Evolutionary conservation across 1,140 invertebrate species (phyloP), one percentile per base, ranked within the genome.

Genomic region (Drosophila ironensis): DNA sequence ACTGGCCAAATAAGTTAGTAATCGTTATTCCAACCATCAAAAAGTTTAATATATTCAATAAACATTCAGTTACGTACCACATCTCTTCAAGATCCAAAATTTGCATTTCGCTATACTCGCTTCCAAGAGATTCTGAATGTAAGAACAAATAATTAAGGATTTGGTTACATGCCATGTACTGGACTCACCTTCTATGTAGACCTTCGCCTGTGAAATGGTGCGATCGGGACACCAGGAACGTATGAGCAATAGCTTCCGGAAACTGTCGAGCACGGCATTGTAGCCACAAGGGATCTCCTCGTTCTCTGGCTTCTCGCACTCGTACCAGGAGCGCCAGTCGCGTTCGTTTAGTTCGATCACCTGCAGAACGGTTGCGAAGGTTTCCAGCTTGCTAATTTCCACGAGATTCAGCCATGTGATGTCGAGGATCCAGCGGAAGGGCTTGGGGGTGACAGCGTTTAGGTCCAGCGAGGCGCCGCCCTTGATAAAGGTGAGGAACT

Each of bases 341-440:
- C 94, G 94, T 90, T 98, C 97, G 87, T 95, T 95, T 14, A 93
- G 90, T 64, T 95, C 93, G 74, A 98, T 97, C 90, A 96, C 96
- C 6, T 93, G 93, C 2, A 98, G 89, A 44, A 99, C 93, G 45
- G 95, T 94, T 4, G 92, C 92, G 90, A 99, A 99, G 19, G 92
- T 93, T 17, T 94, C 92, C 4, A 98, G 90, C 89, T 97, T 98
- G 81, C 95, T 97, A 2, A 99, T 96, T 90, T 98, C 97, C 0
- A 99, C 97, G 45, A 99, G 91, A 92, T 99, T 99, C 11, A 99
- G 89, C 98, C 98, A 99, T 1, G 97, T 98, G 30, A 98, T 95
- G 77, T 99, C 97, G 5, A 98, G 91, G 76, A 99, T 97, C 98
- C 98, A 99, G 75, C 93, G 94, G 87, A 97, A 98, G 6, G 97